Evolutionary conservation across 2,797 vertebrate species (phyloP).

Genomic region (Austrolebias charrua): DNA sequence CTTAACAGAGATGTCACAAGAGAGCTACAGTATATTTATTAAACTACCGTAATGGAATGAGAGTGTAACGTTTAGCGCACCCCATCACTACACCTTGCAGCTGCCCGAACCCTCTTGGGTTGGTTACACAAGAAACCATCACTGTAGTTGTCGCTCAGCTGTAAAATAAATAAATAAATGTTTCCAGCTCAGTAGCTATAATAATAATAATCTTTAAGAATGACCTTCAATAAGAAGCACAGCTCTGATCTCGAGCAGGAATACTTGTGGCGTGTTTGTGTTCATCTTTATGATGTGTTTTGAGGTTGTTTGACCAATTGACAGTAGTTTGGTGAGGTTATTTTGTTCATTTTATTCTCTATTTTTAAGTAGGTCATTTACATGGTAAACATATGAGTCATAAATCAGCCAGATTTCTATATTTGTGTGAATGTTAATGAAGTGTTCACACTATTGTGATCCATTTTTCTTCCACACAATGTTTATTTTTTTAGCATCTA

Average conservation of each 20-base stretch:
- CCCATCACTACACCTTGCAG: conserved; percentile 31
- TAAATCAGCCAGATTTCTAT: conserved; percentile 70
- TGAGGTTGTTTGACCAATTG: conserved; percentile 20
- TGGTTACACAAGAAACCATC: conserved; percentile 53
- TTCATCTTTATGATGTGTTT: conserved; percentile 42
- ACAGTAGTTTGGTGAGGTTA: conserved; percentile 33
- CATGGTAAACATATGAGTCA: conserved; percentile 51
- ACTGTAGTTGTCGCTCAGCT: conserved; percentile 46
- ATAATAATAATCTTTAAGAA: conserved; percentile 82
- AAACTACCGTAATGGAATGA: conserved; percentile 77
- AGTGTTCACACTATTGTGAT: no score
- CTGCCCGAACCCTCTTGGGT: conserved; percentile 32
- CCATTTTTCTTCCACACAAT: no score
- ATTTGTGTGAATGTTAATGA: no score
- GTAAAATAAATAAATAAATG: conserved; percentile 68
- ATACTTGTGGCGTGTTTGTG: conserved; percentile 54
- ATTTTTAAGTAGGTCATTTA: conserved; percentile 18
- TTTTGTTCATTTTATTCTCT: conserved; percentile 14
- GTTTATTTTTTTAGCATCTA: no score
- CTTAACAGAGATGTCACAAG: conserved; percentile 64
- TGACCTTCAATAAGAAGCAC: conserved; percentile 84
- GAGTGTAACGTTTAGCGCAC: conserved; percentile 64
- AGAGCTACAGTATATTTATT: conserved; percentile 68
- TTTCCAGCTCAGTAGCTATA: conserved; percentile 78
- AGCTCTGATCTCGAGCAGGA: conserved; percentile 75